Conservation (phyloP, 2,797 vertebrate genomes). For the Coranthus polyacanthus region DNA sequence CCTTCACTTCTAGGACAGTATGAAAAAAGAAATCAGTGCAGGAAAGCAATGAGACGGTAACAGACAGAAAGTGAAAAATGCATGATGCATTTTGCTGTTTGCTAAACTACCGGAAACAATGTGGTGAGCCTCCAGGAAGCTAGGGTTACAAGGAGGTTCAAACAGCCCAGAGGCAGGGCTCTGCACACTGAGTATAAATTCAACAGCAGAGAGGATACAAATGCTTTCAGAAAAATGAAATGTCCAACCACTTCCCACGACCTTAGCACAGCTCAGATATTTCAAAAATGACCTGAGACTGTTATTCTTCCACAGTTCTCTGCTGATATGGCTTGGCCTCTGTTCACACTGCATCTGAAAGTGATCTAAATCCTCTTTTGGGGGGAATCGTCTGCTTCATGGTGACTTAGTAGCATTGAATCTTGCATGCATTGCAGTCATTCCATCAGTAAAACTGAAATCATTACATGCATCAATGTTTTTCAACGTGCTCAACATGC, state of each 20-base stretch:
- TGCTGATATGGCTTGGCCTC: slow-evolving; percentile 19
- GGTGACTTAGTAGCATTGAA: background rate
- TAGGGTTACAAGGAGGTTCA: slow-evolving; percentile 28
- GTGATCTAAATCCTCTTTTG: slow-evolving; percentile 5
- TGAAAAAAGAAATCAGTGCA: slow-evolving; percentile 30
- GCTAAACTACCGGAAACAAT: slow-evolving; percentile 72
- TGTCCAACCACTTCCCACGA: slow-evolving; percentile 64
- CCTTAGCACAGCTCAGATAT: slow-evolving; percentile 38
- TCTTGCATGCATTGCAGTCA: no score
- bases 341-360: background rate
- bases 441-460: no score
- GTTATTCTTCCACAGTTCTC: slow-evolving; percentile 29
- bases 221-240: slow-evolving; percentile 5
- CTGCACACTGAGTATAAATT: slow-evolving; percentile 3
- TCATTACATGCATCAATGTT: no score
- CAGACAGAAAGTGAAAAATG: slow-evolving; percentile 18
- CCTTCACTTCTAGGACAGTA: background rate
- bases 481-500: no score
- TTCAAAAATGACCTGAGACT: slow-evolving; percentile 29
- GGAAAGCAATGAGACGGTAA: background rate
- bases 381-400: background rate
- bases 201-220: slow-evolving; percentile 34
- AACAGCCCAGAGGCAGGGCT: slow-evolving; percentile 6
- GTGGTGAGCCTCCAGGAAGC: slow-evolving; percentile 55
- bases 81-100: slow-evolving; percentile 36